Evolutionary conservation across 2,888 invertebrate genomes (phyloP), one percentile per base, ranked within the genome.

Genomic region (Orthosia incerta): DNA sequence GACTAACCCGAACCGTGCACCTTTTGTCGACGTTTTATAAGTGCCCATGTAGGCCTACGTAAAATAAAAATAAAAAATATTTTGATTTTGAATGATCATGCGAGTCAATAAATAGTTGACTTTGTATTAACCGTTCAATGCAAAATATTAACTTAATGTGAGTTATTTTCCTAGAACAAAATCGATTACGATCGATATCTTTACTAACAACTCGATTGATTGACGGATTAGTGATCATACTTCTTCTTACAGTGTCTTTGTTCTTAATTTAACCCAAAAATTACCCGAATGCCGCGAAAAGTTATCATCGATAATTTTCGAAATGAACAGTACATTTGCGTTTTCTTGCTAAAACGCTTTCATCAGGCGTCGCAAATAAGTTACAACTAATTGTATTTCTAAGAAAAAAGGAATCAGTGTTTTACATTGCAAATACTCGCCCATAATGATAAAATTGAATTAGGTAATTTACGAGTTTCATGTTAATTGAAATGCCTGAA

Each of bases 291-390:
- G 46, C 13, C 31, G 3, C 16, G 5, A 18, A n/a, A 13, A 1
- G n/a, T 0, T 2, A 23, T 0, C 2, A n/a, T 4, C 4, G 4
- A 46, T 13, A n/a, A 20, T 53, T 31, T 31, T 9, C 18, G 18
- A 12, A 12, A 50, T 26, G 11, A 39, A 64, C 20, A 11, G 55
- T 45, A n/a, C 3, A 51, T 39, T 48, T 48, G 59, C 18, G 78
- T 63, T 39, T 23, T 26, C 12, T 60, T 77, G 80, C 80, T 69
- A 46, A 45, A 48, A 12, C 11, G 9, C 0, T 77, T 77, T 59
- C 0, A 20, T 55, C 18, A 80, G 80, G 80, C 72, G 65, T 23
- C 45, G 13, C 31, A 12, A 56, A 13, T 39, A 5, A 18, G 0
- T 18, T 26, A 1, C 3, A 39, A 23, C 16, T 0, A 16, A 18